phyloP scores from a whole-genome alignment of 2,113 vertebrate species.

The Tyto alba region DNA sequence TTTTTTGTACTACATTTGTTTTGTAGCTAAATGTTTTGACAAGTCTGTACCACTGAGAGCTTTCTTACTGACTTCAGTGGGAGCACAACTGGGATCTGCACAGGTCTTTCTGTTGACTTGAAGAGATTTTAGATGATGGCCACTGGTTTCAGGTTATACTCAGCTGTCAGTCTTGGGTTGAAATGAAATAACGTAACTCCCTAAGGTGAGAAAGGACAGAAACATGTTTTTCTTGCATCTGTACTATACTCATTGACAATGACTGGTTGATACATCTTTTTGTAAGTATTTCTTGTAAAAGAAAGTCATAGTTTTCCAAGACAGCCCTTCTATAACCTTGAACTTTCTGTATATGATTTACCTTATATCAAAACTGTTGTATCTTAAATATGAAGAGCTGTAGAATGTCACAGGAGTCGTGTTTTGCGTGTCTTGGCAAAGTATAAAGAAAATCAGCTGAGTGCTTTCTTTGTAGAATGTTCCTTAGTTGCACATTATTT shows the following conservation, averaged over 20 bases:
- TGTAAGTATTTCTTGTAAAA: background rate
- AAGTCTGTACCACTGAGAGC: background rate
- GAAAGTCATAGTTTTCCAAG: background rate
- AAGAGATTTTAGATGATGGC: background rate
- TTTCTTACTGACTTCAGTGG: conserved; percentile 4
- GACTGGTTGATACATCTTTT: background rate
- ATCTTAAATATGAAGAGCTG: background rate
- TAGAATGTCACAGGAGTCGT: background rate
- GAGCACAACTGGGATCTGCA: background rate
- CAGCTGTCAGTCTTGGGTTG: conserved; percentile 50
- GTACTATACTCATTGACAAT: background rate
- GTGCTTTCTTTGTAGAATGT: background rate
- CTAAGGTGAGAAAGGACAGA: background rate
- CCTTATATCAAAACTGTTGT: background rate
- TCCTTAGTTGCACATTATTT: background rate
- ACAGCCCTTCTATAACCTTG: background rate
- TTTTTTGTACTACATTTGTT: background rate
- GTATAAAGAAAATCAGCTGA: background rate
- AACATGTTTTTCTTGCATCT: background rate
- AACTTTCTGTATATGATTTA: background rate
- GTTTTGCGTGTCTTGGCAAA: background rate
- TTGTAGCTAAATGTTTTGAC: conserved; percentile 27
- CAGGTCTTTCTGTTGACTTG: background rate
- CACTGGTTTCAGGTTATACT: conserved; percentile 26
- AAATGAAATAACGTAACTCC: background rate